Evolutionary conservation across 1,140 invertebrate species (phyloP).

Genomic region (Saccostrea glomerata): DNA sequence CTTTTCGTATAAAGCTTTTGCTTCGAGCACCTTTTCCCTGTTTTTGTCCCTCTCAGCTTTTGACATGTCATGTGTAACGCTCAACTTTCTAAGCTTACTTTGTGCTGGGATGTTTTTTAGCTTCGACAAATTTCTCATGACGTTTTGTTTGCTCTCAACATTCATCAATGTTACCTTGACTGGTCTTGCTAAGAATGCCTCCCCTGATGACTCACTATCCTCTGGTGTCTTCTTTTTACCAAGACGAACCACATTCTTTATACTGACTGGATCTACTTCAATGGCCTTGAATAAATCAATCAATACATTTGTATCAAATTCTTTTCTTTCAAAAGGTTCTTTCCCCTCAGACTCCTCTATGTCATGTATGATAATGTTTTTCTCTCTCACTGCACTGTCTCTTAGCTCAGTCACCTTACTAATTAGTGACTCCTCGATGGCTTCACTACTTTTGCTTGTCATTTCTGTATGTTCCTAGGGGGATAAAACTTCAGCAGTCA

Average conservation of each 20-base stretch:
- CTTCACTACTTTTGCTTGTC: not conserved
- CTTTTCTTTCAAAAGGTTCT: not conserved
- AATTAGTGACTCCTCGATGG: not conserved
- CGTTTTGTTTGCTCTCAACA: not conserved
- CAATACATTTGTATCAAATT: not conserved
- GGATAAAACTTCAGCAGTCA: not conserved
- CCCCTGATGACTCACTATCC: not conserved
- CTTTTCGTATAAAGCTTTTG: too few relatives aligned
- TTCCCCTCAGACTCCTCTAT: not conserved
- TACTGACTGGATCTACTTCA: not conserved
- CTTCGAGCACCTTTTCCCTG: too few relatives aligned
- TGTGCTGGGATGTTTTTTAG: not conserved
- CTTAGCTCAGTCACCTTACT: not conserved
- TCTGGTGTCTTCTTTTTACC: not conserved
- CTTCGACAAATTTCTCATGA: constrained; percentile 31
- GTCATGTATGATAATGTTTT: constrained; percentile 33
- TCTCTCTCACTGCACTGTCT: constrained; percentile 16
- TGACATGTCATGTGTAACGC: too few relatives aligned
- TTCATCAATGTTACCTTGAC: not conserved
- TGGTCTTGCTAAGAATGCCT: not conserved
- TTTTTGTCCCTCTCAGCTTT: too few relatives aligned
- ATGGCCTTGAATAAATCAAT: not conserved
- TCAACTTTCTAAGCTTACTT: too few relatives aligned
- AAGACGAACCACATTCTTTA: not conserved
- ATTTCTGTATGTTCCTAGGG: not conserved